Conservation (phyloP, 1,140 invertebrate species). For the Diuraphis noxia region DNA sequence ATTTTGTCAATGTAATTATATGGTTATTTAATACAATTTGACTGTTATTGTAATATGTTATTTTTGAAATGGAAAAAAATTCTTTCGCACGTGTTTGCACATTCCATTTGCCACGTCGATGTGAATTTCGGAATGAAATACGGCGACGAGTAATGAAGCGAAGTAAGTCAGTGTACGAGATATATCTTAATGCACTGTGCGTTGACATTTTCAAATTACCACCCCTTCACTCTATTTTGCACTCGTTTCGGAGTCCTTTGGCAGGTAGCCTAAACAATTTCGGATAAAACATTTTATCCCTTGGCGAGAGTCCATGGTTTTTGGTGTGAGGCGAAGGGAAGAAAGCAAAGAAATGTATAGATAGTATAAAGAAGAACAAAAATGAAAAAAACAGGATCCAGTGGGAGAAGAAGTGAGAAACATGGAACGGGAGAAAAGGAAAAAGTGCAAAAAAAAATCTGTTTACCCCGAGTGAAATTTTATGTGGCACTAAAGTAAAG, state of each 20-base stretch:
- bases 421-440: not conserved
- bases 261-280: constrained; percentile 52
- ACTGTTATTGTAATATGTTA: not conserved
- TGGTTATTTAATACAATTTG: not conserved
- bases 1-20: not conserved
- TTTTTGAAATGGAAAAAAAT: not conserved
- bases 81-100: not conserved
- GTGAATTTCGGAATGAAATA: constrained; percentile 16
- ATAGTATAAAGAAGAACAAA: not conserved
- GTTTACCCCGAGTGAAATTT: constrained; percentile 8
- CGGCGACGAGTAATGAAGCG: constrained; percentile 29
- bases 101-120: constrained; percentile 15
- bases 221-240: constrained; percentile 37
- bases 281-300: constrained; percentile 53
- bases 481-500: constrained; percentile 5
- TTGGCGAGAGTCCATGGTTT: constrained; percentile 36
- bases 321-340: constrained; percentile 23
- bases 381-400: not conserved
- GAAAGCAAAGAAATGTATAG: constrained; percentile 27
- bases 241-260: constrained; percentile 31
- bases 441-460: not conserved
- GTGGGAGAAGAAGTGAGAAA: not conserved
- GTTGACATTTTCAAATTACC: constrained; percentile 48
- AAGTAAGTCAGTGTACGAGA: constrained; percentile 28
- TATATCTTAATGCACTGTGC: constrained; percentile 33